A percentile compares a stretch with the other conserved stretches of the same genome.
Conservation (phyloP, 1,140 invertebrate species). For the Pseudomyrmex pallidus region DNA sequence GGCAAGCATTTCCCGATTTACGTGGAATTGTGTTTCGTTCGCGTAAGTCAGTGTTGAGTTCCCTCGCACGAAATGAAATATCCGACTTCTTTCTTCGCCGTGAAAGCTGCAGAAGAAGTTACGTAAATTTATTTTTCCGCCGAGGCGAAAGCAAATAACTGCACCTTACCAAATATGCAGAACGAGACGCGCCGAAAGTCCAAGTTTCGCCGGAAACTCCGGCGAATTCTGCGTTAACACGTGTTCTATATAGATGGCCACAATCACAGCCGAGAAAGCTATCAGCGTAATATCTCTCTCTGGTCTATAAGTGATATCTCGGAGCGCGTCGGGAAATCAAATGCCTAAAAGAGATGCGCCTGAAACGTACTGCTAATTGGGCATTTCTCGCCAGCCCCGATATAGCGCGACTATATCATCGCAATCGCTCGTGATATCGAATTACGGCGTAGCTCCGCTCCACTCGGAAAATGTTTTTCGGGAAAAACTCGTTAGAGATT, state of each 20-base stretch:
- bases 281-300: slow-evolving; percentile 62
- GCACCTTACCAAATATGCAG: slow-evolving; percentile 31
- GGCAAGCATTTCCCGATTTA: neutral
- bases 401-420: neutral
- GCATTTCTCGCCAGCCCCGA: neutral
- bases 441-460: neutral
- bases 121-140: slow-evolving; percentile 37
- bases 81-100: neutral
- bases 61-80: slow-evolving; percentile 16
- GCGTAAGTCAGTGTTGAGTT: neutral
- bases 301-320: slow-evolving; percentile 5
- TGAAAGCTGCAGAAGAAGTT: neutral
- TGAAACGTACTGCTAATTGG: slow-evolving; percentile 22
- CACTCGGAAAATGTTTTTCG: no score
- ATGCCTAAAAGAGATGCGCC: slow-evolving; percentile 1
- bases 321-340: neutral
- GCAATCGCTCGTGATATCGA: neutral
- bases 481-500: no score
- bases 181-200: slow-evolving; percentile 16
- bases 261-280: slow-evolving; percentile 50
- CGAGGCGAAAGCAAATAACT: slow-evolving; percentile 24
- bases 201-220: slow-evolving; percentile 38
- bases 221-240: neutral
- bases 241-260: slow-evolving; percentile 35
- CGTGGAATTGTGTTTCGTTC: neutral